Percentiles rank a stretch among this genome's conserved stretches.
These are phyloP conservation scores for Lasioglossum vierecki DNA, from an alignment of 2,888 invertebrate genomes.

Conservation along the genomic window DNA sequence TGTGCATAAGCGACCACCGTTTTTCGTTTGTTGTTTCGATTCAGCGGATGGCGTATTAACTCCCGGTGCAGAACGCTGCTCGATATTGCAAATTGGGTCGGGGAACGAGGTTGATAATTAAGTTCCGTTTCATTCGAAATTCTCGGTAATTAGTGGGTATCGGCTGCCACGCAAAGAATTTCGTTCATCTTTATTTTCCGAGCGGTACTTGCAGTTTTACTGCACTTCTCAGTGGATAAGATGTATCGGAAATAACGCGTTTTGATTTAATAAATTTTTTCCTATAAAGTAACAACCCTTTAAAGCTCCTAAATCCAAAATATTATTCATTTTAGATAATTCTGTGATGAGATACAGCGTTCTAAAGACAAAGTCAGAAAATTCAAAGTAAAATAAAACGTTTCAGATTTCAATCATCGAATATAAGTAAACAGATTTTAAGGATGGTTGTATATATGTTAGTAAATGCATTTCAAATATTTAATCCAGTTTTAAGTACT, in stretches of 20 bases:
- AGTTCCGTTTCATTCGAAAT: background rate
- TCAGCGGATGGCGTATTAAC: background rate
- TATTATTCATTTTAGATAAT: no score
- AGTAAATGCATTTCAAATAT: no score
- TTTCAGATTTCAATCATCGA: no score
- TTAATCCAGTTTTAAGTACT: no score
- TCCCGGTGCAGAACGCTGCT: background rate
- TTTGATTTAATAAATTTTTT: no score
- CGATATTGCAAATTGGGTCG: background rate
- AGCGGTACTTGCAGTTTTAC: background rate
- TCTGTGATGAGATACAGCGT: no score
- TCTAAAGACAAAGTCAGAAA: no score
- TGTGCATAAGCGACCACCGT: background rate
- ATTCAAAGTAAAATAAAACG: no score
- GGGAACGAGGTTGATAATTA: background rate
- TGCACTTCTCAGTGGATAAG: background rate
- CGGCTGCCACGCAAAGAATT: background rate
- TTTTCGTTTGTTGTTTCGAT: slow-evolving; percentile 2
- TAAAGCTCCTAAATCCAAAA: no score
- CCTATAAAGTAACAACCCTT: no score
- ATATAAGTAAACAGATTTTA: no score
- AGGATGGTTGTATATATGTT: no score
- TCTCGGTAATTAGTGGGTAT: background rate
- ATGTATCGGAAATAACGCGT: background rate
- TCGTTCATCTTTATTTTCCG: background rate